phyloP scores from a whole-genome alignment of 1,140 invertebrate genomes.

The Drosophila nebulosa region DNA sequence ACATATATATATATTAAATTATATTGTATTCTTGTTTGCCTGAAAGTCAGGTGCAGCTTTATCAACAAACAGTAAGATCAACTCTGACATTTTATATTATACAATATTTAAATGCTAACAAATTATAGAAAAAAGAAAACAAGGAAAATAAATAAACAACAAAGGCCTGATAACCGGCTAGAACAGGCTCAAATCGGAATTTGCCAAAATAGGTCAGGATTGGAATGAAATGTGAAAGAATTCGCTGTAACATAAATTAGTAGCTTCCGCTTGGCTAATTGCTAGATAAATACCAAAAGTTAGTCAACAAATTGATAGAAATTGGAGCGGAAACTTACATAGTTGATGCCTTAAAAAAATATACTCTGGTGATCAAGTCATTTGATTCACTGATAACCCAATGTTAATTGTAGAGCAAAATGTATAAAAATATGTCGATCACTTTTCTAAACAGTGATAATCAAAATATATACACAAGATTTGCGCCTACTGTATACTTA shows the following conservation, averaged over 20 bases:
- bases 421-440: background rate
- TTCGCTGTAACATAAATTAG: background rate
- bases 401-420: background rate
- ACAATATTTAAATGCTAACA: constrained; percentile 33
- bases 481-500: background rate
- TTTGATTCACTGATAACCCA: background rate
- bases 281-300: background rate
- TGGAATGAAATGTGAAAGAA: background rate
- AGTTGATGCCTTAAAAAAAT: background rate
- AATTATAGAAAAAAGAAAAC: constrained; percentile 22
- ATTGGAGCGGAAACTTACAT: background rate
- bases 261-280: background rate
- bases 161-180: constrained; percentile 35
- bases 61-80: constrained; percentile 17
- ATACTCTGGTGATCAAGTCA: background rate
- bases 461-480: background rate
- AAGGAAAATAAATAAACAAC: constrained; percentile 21
- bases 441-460: background rate
- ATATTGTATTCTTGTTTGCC: constrained; percentile 12
- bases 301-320: background rate
- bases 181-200: constrained; percentile 27
- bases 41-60: constrained; percentile 33
- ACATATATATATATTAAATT: background rate
- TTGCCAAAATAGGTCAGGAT: background rate
- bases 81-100: constrained; percentile 34